These are phyloP conservation scores for Melipona beecheii DNA, from an alignment of 2,888 invertebrate species.

Conservation along the genomic window DNA sequence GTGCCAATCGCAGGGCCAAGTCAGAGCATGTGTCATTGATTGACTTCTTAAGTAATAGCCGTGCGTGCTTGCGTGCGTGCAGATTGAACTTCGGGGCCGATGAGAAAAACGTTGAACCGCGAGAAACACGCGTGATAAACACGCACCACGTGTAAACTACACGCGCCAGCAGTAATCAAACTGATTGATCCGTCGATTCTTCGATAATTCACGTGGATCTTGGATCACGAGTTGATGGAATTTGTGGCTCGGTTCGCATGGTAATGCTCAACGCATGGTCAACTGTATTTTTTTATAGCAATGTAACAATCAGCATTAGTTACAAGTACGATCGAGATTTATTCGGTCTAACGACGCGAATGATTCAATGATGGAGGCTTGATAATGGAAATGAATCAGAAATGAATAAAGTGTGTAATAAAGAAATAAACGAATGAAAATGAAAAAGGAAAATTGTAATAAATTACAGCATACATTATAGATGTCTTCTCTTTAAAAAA, in stretches of 20 bases:
- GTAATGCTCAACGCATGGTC: background rate
- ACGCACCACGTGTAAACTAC: background rate
- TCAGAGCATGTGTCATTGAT: conserved; percentile 38
- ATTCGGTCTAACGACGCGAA: background rate
- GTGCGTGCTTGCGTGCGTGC: conserved; percentile 35
- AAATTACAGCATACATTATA: background rate
- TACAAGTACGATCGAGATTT: background rate
- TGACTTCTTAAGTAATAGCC: conserved; percentile 54
- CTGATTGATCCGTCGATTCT: conserved; percentile 34
- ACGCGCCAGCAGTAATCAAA: conserved; percentile 31
- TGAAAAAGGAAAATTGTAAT: background rate
- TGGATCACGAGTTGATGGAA: background rate
- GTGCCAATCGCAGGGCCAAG: conserved; percentile 3
- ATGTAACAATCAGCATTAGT: background rate
- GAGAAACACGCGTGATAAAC: conserved; percentile 3
- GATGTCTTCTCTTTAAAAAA: background rate
- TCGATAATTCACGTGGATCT: conserved; percentile 14
- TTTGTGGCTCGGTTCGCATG: background rate
- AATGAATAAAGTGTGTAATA: background rate
- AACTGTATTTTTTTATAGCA: background rate
- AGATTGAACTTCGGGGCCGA: conserved; percentile 25
- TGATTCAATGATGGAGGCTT: background rate
- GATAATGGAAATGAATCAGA: background rate
- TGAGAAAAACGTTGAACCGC: background rate
- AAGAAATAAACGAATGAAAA: background rate